Base-by-base conservation (phyloP, 1,140 invertebrate species). In the Drosophila nasuta region DNA sequence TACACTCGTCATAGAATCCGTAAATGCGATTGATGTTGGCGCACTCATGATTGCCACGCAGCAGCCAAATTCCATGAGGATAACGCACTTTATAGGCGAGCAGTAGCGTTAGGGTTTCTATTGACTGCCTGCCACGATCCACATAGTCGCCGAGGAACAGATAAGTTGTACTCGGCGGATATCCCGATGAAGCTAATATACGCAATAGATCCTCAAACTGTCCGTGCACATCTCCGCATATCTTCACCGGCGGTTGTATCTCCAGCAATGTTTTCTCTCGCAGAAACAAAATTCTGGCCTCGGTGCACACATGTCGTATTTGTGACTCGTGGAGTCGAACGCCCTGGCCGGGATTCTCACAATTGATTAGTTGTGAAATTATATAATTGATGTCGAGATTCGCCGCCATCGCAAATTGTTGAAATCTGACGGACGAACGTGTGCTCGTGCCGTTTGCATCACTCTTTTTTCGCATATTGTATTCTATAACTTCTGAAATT, bases 71-170 rank as follows among this genome's bases (percentile, higher is more conserved):
- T 92, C 97, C 97, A 90, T 97, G 96, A 33, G 97, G 97, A 93
- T 97, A 98, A 93, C 98, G 97, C 83, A 97, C 97, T 94, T 98
- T 97, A 93, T 98, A 98, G 57, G 97, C 97, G 48, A 98, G 94
- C 62, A 97, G 93, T 30, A 97, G 94, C 91, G 96, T 97, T 76
- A 97, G 96, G n/a, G 96, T 97, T 93, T 97, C 96, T 43, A 97
- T 93, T 92, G 97, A 97, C 91, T 97, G 98, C 92, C 98, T 98
- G 25, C 97, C 97, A 91, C 97, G 94, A 93, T 98, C 97, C 11
- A 98, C 97, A 94, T 98, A 98, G 94, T 98, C 97, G 71, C 97
- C 97, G 95, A 98, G 95, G 93, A 98, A 98, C 92, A 98, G 96
- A 93, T 98, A 98, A 92, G 97, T 97, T 58, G 97, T 97, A 77